Evolutionary conservation across 2,797 vertebrate species (phyloP).

Genomic region (Tympanoctomys barrerae): DNA sequence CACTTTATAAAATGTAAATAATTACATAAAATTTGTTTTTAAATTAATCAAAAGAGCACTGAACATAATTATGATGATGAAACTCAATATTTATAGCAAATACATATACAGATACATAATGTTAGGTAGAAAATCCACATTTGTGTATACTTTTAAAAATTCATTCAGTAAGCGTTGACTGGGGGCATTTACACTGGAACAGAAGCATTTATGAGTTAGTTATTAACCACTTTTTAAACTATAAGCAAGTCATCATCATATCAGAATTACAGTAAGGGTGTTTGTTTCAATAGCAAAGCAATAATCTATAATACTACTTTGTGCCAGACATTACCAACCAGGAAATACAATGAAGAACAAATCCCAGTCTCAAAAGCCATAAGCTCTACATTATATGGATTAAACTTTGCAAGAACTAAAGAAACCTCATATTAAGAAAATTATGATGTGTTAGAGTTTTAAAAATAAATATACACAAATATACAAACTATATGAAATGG

Average conservation of each 20-base stretch:
- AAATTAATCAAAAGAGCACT: not conserved
- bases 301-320: not conserved
- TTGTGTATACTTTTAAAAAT: not conserved
- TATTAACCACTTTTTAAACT: not conserved
- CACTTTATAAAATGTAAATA: not conserved
- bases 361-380: not conserved
- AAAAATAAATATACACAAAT: not conserved
- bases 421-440: not conserved
- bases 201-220: not conserved
- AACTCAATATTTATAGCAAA: not conserved
- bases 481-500: not conserved
- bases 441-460: not conserved
- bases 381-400: not conserved
- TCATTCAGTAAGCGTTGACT: not conserved
- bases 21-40: not conserved
- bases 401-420: not conserved
- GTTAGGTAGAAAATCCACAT: not conserved
- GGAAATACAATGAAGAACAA: conserved; percentile 39
- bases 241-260: not conserved
- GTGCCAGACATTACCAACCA: not conserved
- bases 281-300: not conserved
- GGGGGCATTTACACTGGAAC: not conserved
- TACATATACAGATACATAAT: not conserved
- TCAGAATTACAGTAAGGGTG: not conserved
- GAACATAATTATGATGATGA: not conserved